Conservation (phyloP, 2,113 vertebrate genomes). For the Macquaria australasica region DNA sequence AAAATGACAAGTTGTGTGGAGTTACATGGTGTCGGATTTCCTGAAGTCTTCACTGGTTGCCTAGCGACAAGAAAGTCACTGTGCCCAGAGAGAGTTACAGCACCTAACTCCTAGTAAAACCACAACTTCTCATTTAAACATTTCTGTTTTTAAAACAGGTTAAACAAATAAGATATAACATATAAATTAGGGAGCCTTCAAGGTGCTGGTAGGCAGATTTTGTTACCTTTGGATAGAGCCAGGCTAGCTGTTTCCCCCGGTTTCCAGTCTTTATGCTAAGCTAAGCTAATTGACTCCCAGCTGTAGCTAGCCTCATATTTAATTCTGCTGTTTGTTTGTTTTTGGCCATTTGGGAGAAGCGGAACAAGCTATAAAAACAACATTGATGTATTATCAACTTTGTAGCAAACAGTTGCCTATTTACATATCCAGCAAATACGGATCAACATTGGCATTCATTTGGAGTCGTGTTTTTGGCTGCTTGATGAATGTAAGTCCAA, state of each 20-base stretch:
- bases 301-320: not conserved
- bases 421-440: not conserved
- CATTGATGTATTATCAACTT: not conserved
- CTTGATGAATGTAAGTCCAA: not conserved
- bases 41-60: not conserved
- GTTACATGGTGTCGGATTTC: not conserved
- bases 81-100: not conserved
- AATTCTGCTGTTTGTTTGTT: not conserved
- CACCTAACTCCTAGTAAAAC: not conserved
- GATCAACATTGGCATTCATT: not conserved
- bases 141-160: not conserved
- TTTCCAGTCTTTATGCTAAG: not conserved
- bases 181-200: not conserved
- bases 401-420: not conserved
- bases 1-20: not conserved
- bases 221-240: not conserved
- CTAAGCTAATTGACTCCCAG: not conserved
- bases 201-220: not conserved
- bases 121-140: not conserved
- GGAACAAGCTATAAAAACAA: not conserved
- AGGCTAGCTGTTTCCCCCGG: not conserved
- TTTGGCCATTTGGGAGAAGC: too few relatives aligned
- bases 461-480: not conserved
- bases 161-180: not conserved
- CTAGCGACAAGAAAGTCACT: not conserved